phyloP scores from a whole-genome alignment of 92 coral and sea anemone species.

The Epizoanthus rinbou region DNA sequence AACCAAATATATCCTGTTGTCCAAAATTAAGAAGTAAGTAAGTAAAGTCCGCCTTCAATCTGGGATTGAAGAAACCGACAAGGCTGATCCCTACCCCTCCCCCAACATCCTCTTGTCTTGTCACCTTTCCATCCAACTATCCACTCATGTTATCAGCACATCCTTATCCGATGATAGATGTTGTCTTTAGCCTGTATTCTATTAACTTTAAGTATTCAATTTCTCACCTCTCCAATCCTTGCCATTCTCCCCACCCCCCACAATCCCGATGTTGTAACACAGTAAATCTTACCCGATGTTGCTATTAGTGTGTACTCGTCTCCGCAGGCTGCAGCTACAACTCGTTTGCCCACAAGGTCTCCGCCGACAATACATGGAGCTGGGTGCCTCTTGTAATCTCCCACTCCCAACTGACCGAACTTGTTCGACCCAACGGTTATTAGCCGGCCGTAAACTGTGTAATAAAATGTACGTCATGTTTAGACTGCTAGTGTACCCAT shows the following conservation, averaged over 20 bases:
- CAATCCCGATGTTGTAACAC: background rate
- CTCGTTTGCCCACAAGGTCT: constrained; percentile 84
- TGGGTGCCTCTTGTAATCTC: constrained; percentile 87
- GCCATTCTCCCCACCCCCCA: background rate
- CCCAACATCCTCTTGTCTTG: no score
- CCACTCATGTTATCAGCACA: no score
- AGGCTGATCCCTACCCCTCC: no score
- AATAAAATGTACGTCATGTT: constrained; percentile 1
- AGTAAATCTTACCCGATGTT: constrained; percentile 72
- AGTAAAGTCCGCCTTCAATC: no score
- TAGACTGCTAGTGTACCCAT: no score
- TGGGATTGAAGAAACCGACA: no score
- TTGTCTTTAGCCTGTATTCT: no score
- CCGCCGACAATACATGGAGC: constrained; percentile 89
- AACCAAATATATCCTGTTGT: no score
- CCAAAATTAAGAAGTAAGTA: no score
- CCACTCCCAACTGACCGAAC: constrained; percentile 94
- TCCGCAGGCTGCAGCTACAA: constrained; percentile 89
- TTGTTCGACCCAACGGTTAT: constrained; percentile 91
- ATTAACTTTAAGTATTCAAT: background rate
- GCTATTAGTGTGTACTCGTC: constrained; percentile 95
- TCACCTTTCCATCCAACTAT: no score
- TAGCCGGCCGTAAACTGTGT: constrained; percentile 88
- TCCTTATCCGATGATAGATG: no score
- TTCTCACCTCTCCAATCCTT: background rate